phyloP scores from a whole-genome alignment of 2,888 invertebrate genomes.

The Bembecia ichneumoniformis region DNA sequence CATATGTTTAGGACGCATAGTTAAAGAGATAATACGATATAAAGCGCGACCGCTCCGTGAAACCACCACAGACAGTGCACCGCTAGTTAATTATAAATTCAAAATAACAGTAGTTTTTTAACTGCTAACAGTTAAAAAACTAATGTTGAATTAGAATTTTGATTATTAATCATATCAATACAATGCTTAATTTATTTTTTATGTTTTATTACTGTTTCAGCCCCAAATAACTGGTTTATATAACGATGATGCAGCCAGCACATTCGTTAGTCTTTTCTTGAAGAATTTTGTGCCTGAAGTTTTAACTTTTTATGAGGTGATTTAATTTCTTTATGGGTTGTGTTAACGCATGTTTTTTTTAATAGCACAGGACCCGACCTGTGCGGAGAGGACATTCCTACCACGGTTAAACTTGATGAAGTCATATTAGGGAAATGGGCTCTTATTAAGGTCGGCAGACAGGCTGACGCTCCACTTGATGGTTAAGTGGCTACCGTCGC shows the following conservation, averaged over 20 bases:
- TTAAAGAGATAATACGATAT: too few relatives aligned
- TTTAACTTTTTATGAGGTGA: conserved; percentile 32
- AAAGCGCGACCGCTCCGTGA: too few relatives aligned
- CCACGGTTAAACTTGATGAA: too few relatives aligned
- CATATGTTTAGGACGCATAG: too few relatives aligned
- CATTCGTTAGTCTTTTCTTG: conserved; percentile 37
- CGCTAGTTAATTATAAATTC: too few relatives aligned
- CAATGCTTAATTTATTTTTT: neutral
- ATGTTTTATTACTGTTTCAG: conserved; percentile 21
- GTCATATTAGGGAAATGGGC: too few relatives aligned
- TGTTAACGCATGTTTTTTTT: neutral
- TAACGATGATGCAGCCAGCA: conserved; percentile 25
- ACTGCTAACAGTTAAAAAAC: neutral
- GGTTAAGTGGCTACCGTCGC: too few relatives aligned
- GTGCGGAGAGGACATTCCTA: too few relatives aligned
- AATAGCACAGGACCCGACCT: neutral
- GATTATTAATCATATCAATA: neutral
- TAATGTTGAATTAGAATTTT: neutral
- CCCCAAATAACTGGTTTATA: conserved; percentile 40
- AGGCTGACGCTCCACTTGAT: too few relatives aligned
- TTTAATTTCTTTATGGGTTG: neutral
- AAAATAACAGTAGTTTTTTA: neutral
- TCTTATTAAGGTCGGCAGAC: too few relatives aligned
- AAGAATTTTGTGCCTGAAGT: conserved; percentile 34
- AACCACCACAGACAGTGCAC: too few relatives aligned